Conservation (phyloP, 1,140 invertebrate species). For the Oryctes rhinoceros region DNA sequence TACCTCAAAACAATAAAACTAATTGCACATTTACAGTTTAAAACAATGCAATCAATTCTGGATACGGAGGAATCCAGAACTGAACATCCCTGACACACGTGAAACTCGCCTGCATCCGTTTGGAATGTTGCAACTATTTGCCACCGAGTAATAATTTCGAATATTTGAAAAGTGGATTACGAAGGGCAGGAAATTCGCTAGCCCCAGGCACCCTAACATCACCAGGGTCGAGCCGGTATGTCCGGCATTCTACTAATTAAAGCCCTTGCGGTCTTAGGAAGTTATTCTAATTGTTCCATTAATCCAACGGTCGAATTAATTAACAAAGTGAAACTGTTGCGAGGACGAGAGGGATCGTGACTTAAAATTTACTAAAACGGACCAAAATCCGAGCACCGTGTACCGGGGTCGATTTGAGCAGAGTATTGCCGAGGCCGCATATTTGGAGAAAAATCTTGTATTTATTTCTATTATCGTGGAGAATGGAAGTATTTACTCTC, state of each 20-base stretch:
- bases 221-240: constrained; percentile 21
- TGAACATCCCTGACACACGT: background rate
- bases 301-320: constrained; percentile 32
- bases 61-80: background rate
- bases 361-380: background rate
- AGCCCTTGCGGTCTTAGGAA: constrained; percentile 20
- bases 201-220: background rate
- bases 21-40: background rate
- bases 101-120: background rate
- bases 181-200: background rate
- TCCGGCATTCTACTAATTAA: constrained; percentile 33
- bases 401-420: background rate
- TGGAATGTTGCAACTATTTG: constrained; percentile 18
- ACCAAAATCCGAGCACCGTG: background rate
- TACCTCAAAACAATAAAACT: background rate
- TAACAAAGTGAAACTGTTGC: constrained; percentile 11
- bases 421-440: too few relatives aligned
- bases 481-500: too few relatives aligned
- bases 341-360: background rate
- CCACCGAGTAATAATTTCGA: constrained; percentile 9
- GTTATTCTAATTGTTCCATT: constrained; percentile 37
- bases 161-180: constrained; percentile 33
- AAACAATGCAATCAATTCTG: background rate
- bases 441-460: too few relatives aligned
- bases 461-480: too few relatives aligned